Evolutionary conservation across 2,797 vertebrate genomes (phyloP), one percentile per base, ranked within the genome.

Genomic region (Bovichtus variegatus): DNA sequence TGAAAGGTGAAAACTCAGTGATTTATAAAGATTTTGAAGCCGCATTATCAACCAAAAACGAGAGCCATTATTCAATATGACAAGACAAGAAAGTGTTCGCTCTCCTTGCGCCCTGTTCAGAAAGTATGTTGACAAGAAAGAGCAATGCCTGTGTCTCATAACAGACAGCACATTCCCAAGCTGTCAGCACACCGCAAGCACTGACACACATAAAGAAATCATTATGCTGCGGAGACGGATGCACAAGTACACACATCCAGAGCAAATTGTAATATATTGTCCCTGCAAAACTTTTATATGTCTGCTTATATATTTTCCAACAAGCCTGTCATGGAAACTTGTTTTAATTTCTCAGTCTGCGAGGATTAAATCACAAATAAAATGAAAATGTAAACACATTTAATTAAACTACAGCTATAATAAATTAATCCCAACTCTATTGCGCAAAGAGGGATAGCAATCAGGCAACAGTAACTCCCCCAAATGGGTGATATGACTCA

Each of bases 21-120:
- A 85, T 86, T 89, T 79, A 79, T 84, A 71, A 81, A 86, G 80
- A 86, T 74, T 85, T 74, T 27, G 59, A 73, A 74, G 80, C 63
- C 3, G 21, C 71, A 83, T 87, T 82, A 86, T 85, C 77, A 71
- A 80, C 83, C 68, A 57, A 77, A 84, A 88, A 87, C 61, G 75
- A 88, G 82, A 86, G 62, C 27, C 76, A 76, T 89, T 87, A 70
- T 81, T 91, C 86, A 93, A 58, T 64, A 51, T 90, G 86, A 85
- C 83, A 88, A 77, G 74, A 88, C 83, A 86, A 76, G 83, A 89
- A 71, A 76, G 60, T 43, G 38, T 82, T 76, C 65, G 44, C 47
- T 72, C 68, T 60, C 44, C n/a, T 69, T 79, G 54, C 6, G 1
- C 65, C 63, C 68, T 18, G 43, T 40, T 85, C 46, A 38, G 78